Percentiles rank a stretch among this genome's conserved stretches.
Evolutionary conservation across 2,113 vertebrate species (phyloP).

Genomic region (Microcebus murinus): DNA sequence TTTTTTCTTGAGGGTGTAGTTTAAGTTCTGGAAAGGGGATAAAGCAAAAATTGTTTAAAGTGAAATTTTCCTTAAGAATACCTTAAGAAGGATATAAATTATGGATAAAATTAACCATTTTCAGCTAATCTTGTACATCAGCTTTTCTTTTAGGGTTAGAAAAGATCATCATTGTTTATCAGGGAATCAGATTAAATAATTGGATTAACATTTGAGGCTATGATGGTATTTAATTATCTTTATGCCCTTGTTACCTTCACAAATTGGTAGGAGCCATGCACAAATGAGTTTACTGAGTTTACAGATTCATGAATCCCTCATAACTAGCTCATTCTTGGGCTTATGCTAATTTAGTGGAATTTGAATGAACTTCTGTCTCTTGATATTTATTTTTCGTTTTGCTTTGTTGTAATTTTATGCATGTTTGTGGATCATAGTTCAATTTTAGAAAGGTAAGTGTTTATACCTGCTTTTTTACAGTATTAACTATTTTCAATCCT

Average conservation of each 20-base stretch:
- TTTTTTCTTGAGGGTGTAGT: fast-evolving
- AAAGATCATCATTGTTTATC: not conserved
- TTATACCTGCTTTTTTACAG: not conserved
- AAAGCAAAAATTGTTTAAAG: not conserved
- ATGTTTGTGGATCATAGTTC: not conserved
- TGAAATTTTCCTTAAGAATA: not conserved
- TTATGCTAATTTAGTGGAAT: not conserved
- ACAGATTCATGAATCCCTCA: not conserved
- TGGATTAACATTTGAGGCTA: not conserved
- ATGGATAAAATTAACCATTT: not conserved
- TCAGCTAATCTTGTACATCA: not conserved
- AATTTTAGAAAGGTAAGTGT: not conserved
- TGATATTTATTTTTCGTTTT: not conserved
- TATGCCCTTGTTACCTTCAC: not conserved
- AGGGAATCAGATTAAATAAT: not conserved
- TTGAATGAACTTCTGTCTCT: not conserved
- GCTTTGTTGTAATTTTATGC: not conserved
- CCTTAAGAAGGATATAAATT: not conserved
- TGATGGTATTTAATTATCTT: not conserved
- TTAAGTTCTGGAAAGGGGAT: not conserved
- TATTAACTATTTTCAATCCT: not conserved
- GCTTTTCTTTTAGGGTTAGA: not conserved
- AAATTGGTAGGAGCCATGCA: not conserved
- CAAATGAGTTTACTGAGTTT: not conserved
- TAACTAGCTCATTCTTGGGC: not conserved